Evolutionary conservation across 2,797 vertebrate species (phyloP), one percentile per base, ranked within the genome.

Genomic region (Oreochromis mossambicus): DNA sequence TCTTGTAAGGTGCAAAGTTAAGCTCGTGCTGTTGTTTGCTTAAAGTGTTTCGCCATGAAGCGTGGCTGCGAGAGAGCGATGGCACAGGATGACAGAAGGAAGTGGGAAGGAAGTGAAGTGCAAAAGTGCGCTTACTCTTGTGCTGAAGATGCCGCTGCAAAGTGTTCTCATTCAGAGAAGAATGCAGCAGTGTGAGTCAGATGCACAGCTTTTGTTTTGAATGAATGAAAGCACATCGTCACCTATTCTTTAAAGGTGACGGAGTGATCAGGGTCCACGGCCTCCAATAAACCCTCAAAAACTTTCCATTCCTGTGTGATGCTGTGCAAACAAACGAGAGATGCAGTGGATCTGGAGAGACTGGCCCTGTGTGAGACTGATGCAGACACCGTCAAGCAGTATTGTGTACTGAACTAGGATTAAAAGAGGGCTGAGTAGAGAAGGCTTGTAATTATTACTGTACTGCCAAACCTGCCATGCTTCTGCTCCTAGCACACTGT

Each of bases 371-470:
- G 78, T 73, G 84, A 83, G 56, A 56, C 78, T 77, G 46, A 66
- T 11, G 56, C 51, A 77, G 80, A 87, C 85, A 52, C 51, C 1
- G 24, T 81, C 80, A 83, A 87, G 83, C 80, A 63, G 78, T 29
- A 43, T 58, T 86, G 78, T 61, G 77, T 15, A 36, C 75, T 87
- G 79, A 91, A 85, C 83, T 78, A 58, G 87, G 87, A 88, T 87
- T 85, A 68, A 87, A 88, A 10, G 56, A 86, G 51, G 54, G 83
- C 52, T 78, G 82, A 82, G 38, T 56, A 83, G 80, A 79, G 86
- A 80, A 55, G 84, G 73, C 87, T 84, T 87, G 79, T 93, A 89
- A 89, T 92, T 91, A 87, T 92, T 84, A 86, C 80, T 83, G 87
- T 46, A 15, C 77, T 82, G 84, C 70, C 76, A 89, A 78, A 86